phyloP scores from a whole-genome alignment of 1,140 invertebrate genomes.

The Holcopasites calliopsidis region DNA sequence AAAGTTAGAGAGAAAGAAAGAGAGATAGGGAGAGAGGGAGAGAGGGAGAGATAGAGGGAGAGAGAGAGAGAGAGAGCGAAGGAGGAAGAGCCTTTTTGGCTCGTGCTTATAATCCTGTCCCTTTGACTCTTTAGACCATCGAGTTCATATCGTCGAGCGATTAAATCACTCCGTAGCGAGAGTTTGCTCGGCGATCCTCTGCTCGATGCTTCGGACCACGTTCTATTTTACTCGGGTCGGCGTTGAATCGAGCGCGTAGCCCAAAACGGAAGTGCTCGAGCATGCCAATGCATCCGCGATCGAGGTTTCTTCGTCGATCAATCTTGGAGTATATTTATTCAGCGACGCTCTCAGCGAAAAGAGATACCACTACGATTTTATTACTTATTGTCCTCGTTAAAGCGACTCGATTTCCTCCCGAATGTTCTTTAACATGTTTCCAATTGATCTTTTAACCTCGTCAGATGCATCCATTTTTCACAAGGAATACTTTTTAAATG shows the following conservation, averaged over 20 bases:
- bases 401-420: conserved; percentile 44
- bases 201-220: conserved; percentile 49
- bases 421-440: too few relatives aligned
- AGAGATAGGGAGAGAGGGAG: background rate
- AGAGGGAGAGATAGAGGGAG: too few relatives aligned
- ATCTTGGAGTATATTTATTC: background rate
- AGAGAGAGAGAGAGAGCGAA: too few relatives aligned
- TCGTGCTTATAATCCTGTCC: conserved; percentile 33
- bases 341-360: conserved; percentile 45
- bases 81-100: background rate
- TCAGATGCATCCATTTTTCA: too few relatives aligned
- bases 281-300: background rate
- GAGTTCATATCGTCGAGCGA: background rate
- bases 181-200: conserved; percentile 21
- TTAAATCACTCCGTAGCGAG: conserved; percentile 9
- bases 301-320: background rate
- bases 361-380: conserved; percentile 53
- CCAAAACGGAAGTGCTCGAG: background rate
- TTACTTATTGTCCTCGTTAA: conserved; percentile 67
- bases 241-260: background rate
- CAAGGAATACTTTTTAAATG: too few relatives aligned
- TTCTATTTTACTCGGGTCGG: background rate
- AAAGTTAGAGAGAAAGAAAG: conserved; percentile 12
- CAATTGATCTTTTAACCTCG: too few relatives aligned
- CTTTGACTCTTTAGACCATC: background rate